Evolutionary conservation across 2,113 vertebrate species (phyloP).

Genomic region (Mormyrus lacerda): DNA sequence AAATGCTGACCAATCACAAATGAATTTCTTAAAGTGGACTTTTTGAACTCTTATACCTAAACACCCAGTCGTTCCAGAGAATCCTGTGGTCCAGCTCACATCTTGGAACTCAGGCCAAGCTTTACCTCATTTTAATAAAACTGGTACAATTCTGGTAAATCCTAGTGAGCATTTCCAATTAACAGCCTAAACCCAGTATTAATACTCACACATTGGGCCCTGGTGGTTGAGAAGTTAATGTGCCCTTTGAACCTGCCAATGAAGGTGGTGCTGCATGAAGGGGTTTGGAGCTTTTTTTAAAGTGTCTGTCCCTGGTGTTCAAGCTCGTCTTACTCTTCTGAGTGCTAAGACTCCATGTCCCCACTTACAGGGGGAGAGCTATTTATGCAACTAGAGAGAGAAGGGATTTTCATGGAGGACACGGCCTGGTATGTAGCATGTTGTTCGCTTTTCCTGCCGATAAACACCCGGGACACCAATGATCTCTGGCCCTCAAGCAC

Average conservation of each 20-base stretch:
- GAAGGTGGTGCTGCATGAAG: not conserved
- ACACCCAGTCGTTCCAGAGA: not conserved
- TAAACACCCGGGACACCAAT: not conserved
- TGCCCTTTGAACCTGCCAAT: not conserved
- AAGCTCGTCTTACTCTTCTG: not conserved
- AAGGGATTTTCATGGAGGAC: conserved; percentile 98
- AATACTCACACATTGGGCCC: not conserved
- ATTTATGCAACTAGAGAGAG: conserved; percentile 97
- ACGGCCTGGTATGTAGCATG: conserved; percentile 81
- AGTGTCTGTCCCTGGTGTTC: not conserved
- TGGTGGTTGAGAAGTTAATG: not conserved
- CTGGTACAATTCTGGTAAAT: not conserved
- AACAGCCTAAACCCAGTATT: not conserved
- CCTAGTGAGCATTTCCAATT: not conserved
- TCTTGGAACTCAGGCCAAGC: not conserved
- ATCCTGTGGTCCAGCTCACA: not conserved
- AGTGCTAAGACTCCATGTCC: not conserved
- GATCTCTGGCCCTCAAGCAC: not conserved
- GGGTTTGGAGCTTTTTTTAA: not conserved
- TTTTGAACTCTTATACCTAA: not conserved
- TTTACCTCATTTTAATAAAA: not conserved
- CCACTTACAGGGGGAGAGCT: conserved; percentile 82
- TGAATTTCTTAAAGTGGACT: not conserved
- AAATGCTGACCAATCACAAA: not conserved
- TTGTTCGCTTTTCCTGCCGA: not conserved